Conservation (phyloP, 2,888 invertebrate genomes). For the Odontocolon sp. region DNA sequence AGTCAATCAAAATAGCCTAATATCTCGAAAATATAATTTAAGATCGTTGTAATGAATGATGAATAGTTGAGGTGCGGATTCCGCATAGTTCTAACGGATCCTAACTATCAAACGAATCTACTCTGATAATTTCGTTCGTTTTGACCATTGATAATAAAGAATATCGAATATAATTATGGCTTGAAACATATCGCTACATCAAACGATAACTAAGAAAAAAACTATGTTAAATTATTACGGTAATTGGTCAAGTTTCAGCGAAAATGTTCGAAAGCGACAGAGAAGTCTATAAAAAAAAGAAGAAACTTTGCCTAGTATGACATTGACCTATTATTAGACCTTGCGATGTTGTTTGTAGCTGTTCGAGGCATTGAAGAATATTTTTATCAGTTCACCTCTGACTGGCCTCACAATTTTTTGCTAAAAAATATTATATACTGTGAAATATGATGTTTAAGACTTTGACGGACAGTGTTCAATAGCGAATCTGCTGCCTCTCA, state of each 20-base stretch:
- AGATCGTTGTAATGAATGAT: constrained; percentile 36
- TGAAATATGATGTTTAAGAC: constrained; percentile 12
- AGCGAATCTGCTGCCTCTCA: constrained; percentile 27
- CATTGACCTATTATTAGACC: background rate
- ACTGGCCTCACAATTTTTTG: background rate
- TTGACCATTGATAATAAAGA: constrained; percentile 3
- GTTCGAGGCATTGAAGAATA: constrained; percentile 8
- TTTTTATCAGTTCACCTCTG: constrained; percentile 11
- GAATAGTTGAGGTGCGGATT: background rate
- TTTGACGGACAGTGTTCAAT: constrained; percentile 36
- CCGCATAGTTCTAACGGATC: background rate
- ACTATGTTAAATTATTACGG: constrained; percentile 21
- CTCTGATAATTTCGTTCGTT: background rate
- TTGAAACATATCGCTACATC: constrained; percentile 53
- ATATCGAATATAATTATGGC: constrained; percentile 33
- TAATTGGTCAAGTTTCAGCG: constrained; percentile 21
- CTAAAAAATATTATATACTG: background rate
- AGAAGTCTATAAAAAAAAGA: constrained; percentile 14
- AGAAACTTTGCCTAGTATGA: constrained; percentile 4
- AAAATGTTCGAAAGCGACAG: constrained; percentile 29
- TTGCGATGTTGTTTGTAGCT: constrained; percentile 17
- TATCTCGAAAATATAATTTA: constrained; percentile 30
- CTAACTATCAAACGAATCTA: background rate
- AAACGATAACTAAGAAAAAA: constrained; percentile 10
- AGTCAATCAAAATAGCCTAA: constrained; percentile 61